Evolutionary conservation across 2,888 invertebrate genomes (phyloP).

Genomic region (Ptychoptera albimana): DNA sequence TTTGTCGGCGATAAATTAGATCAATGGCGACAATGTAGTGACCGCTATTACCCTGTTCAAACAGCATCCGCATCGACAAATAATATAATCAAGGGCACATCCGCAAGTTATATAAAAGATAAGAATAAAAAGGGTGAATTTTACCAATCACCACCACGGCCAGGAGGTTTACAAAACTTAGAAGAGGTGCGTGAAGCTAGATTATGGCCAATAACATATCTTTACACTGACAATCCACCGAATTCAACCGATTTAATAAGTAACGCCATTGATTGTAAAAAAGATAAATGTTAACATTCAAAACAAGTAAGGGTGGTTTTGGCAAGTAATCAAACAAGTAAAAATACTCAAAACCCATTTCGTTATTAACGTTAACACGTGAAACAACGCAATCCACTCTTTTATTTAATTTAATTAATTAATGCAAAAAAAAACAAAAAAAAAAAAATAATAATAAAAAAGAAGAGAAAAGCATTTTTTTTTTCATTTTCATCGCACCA

Average conservation of each 20-base stretch:
- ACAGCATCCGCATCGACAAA: constrained; percentile 26
- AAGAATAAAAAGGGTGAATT: constrained; percentile 17
- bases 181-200: constrained; percentile 32
- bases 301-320: too few species aligned
- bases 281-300: constrained; percentile 24
- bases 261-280: constrained; percentile 31
- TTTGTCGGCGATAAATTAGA: constrained; percentile 62
- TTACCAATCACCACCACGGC: constrained; percentile 27
- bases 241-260: constrained; percentile 41
- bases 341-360: too few species aligned
- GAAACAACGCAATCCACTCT: too few species aligned
- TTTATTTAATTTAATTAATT: too few species aligned
- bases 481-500: too few species aligned
- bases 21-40: constrained; percentile 79
- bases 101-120: constrained; percentile 8
- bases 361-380: too few species aligned
- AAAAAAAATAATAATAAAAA: too few species aligned
- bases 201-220: constrained; percentile 65
- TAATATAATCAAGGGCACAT: constrained; percentile 14
- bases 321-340: too few species aligned
- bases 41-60: constrained; percentile 52
- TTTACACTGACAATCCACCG: constrained; percentile 65
- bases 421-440: too few species aligned
- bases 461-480: too few species aligned
- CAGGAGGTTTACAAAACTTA: constrained; percentile 25